Base-by-base conservation (phyloP, 2,888 invertebrate genomes). In the Diplolepis rosae region DNA sequence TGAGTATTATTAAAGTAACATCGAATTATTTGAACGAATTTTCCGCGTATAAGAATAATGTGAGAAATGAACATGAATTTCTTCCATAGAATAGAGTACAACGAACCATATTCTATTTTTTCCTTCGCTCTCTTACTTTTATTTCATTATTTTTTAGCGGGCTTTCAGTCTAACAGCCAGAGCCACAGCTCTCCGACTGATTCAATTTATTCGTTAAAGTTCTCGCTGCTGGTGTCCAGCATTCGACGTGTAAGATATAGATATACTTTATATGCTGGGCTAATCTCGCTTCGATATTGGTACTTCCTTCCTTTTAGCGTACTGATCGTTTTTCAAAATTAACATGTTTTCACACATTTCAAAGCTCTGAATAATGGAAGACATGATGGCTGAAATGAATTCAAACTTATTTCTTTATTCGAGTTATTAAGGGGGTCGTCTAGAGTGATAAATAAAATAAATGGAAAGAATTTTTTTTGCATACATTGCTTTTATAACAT, bases 191-290 rank as follows among this genome's bases (percentile, higher is more conserved):
- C n/a, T 61, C 56, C 71, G 72, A 50, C 51, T 75, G 71, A 79
- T 83, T 80, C 80, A 77, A 82, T 82, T 82, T 82, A 78, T 78
- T 73, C 74, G 74, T 73, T 5, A 72, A 77, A 77, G 68, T 75
- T 72, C 42, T 65, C 65, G 39, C 54, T 27, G 28, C 45, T 51
- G 35, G 27, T 35, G 56, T 65, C 65, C 66, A 48, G 66, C 48
- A 54, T 71, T 68, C 48, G 24, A 51, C 35, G 66, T 67, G 27
- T 61, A 39, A 61, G 7, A 39, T 61, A 61, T 61, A 61, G 18
- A 9, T 48, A 48, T 48, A 45, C 9, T 45, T 18, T 3, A 45
- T 4, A 39, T 27, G 35, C 61, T 39, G 39, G 18, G 39, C 61
- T 27, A n/a, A 61, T 61, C 39, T 39, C 24, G 61, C 24, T 39